phyloP scores from a whole-genome alignment of 2,888 invertebrate species.

The Leistus spinibarbis region DNA sequence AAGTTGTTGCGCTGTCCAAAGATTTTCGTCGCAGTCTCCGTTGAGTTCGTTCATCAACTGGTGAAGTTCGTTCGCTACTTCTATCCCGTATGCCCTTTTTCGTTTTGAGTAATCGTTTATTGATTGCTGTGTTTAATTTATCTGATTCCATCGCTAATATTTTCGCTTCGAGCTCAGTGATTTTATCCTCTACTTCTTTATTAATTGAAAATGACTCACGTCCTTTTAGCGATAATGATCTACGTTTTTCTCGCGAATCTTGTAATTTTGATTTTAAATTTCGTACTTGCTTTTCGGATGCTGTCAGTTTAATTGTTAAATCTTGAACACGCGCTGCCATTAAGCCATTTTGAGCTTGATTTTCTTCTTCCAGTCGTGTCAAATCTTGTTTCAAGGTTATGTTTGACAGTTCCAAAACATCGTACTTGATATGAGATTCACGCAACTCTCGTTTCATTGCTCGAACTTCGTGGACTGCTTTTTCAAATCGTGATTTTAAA shows the following conservation, averaged over 20 bases:
- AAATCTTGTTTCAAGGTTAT: conserved; percentile 76
- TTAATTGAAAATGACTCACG: conserved; percentile 80
- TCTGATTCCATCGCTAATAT: conserved; percentile 69
- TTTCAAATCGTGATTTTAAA: conserved; percentile 76
- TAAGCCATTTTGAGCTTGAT: conserved; percentile 74
- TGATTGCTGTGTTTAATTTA: conserved; percentile 50
- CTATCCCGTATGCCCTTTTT: conserved; percentile 58
- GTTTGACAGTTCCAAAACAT: conserved; percentile 80
- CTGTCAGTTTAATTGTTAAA: conserved; percentile 78
- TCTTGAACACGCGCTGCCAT: conserved; percentile 86
- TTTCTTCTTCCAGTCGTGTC: conserved; percentile 66
- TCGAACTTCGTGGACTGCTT: conserved; percentile 82
- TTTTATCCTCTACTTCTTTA: conserved; percentile 84
- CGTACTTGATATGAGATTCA: conserved; percentile 79
- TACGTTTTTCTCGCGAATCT: conserved; percentile 77
- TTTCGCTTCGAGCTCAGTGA: conserved; percentile 80
- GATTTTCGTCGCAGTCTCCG: conserved; percentile 73
- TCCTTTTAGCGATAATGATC: conserved; percentile 78
- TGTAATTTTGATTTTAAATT: conserved; percentile 79
- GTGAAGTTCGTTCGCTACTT: conserved; percentile 54
- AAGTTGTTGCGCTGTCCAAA: conserved; percentile 76
- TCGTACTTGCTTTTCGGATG: conserved; percentile 81
- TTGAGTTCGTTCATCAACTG: conserved; percentile 60
- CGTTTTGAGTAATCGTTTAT: conserved; percentile 45
- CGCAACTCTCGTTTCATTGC: conserved; percentile 81